These are phyloP conservation scores for Triops cancriformis DNA, from an alignment of 1,140 invertebrate species.

Conservation along the genomic window DNA sequence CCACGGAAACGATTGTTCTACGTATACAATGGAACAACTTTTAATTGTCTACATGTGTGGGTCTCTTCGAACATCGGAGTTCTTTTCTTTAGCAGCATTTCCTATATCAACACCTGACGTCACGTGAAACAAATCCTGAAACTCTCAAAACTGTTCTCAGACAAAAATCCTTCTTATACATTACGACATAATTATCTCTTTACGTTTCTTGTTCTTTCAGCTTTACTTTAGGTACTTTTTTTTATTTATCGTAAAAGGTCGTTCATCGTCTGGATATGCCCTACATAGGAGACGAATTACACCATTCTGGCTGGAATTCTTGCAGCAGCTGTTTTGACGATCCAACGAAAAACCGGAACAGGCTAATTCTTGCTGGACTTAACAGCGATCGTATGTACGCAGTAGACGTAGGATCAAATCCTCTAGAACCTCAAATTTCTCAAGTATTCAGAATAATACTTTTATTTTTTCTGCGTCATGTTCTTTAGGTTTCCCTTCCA, in stretches of 20 bases:
- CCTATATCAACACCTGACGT: too few relatives aligned
- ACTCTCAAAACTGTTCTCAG: too few relatives aligned
- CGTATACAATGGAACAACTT: too few relatives aligned
- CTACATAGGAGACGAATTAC: conserved; percentile 76
- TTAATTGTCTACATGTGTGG: too few relatives aligned
- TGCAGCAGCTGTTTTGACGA: conserved; percentile 81
- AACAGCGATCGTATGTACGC: conserved; percentile 77
- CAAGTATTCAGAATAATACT: conserved; percentile 45
- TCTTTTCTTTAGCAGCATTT: too few relatives aligned
- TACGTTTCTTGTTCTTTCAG: background rate
- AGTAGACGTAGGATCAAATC: conserved; percentile 65
- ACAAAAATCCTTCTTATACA: too few relatives aligned
- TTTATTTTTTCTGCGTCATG: conserved; percentile 20
- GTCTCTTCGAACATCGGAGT: too few relatives aligned
- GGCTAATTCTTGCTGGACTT: conserved; percentile 72
- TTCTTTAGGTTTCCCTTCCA: background rate
- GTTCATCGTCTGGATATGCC: conserved; percentile 73
- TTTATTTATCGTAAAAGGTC: conserved; percentile 52
- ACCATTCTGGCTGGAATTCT: conserved; percentile 93
- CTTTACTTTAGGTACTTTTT: conserved; percentile 15
- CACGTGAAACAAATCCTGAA: too few relatives aligned
- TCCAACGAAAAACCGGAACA: conserved; percentile 54
- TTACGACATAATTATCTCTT: too few relatives aligned
- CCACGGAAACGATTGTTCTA: too few relatives aligned
- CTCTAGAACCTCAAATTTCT: conserved; percentile 51